Base-by-base conservation (phyloP, 2,113 vertebrate species). In the Sander vitreus region DNA sequence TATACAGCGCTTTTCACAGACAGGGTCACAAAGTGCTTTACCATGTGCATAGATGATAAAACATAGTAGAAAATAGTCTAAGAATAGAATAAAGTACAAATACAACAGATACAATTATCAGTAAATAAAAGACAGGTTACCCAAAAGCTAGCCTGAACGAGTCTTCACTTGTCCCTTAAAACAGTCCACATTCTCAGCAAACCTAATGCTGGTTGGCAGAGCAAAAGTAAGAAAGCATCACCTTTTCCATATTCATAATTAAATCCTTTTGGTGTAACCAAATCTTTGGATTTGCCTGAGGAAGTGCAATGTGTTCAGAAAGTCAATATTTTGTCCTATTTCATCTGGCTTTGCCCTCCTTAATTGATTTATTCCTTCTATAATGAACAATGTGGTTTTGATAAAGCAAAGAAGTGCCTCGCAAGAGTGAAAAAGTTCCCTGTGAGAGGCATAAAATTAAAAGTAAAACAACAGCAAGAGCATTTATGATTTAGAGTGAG, bases 381-480 rank as follows among this genome's bases (percentile, higher is more conserved):
- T 66, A 57, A 80, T 63, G 25, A 84, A 67, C 71, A 83, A 54
- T 6, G 39, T 76, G 45, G 50, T 72, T 83, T 71, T 83, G 45
- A 77, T 67, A 25, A 73, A 83, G 54, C 47, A 53, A 72, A 71
- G 16, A 73, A 53, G 16, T 54, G 10, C 7, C 14, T 21, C 14
- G 1, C 39, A 47, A 23, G 7, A 53, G 19, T 2, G 0, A 39
- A 79, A 74, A 68, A 0, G 0, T 63, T 60, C 43, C 23, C 11
- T 55, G n/a, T 45, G 30, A 78, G 23, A 54, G 5, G 21, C 54
- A 66, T 6, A 71, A 69, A 50, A 76, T 78, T 70, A 18, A 66
- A 63, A 73, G 51, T 50, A 76, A 73, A 77, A 78, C 47, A 62
- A 69, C 36, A 66, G 74, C 21, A n/a, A 33, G 59, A 76, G 65